Base-by-base conservation (phyloP, 1,140 invertebrate genomes). In the Tetragnatha versicolor region DNA sequence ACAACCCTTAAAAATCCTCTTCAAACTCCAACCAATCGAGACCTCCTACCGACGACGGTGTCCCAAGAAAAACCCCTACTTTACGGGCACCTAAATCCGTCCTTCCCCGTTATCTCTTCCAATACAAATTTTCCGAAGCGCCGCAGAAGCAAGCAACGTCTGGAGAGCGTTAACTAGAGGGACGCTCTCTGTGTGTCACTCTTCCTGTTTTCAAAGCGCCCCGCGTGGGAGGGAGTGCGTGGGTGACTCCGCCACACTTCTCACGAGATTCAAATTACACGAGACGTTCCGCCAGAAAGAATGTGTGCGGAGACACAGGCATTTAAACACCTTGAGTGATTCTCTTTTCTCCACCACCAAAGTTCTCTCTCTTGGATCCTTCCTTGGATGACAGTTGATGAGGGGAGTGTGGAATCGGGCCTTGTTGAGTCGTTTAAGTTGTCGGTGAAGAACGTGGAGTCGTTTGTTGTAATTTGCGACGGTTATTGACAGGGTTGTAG, bases 201-300 rank as follows among this genome's bases (percentile, higher is more conserved):
- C 70, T 75, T 75, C 58, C 72, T 75, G 51, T 49, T 51, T 75
- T 51, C 35, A 61, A 63, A 49, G 42, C 17, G 29, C 39, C 53
- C n/a, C 29, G 72, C 72, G 72, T 75, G 39, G 72, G 72, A 63
- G 55, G 72, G 27, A 7, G 7, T 2, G 58, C 58, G 72, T 75
- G 58, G 72, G 72, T 58, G 72, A n/a, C 42, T 35, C 33, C 60
- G 53, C 27, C 70, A 55, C 33, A 47, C 72, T 75, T 75, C 72
- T 75, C 72, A 75, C 72, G 72, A 75, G 72, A 61, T 75, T 75
- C 72, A 63, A 63, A 27, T 75, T 75, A 63, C 72, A 20, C 69
- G 51, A 72, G 69, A 72, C 37, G 60, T 22, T 63, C 20, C 2
- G 31, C 22, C 58, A 20, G 69, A 35, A 65, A 65, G 42, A 47